Conservation (phyloP, 1,140 invertebrate species). For the Anastatus disparis region DNA sequence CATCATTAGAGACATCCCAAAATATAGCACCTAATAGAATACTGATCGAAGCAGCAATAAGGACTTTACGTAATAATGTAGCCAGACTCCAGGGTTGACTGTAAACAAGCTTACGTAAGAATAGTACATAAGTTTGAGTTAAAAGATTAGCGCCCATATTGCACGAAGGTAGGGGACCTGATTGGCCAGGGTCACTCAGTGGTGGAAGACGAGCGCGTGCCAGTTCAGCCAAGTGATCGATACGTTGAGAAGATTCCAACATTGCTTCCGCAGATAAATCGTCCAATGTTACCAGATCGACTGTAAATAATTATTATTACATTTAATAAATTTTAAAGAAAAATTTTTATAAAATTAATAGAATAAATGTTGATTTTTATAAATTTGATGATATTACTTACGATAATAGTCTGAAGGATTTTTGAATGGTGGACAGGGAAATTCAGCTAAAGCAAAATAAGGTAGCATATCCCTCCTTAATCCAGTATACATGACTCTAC, state of each 20-base stretch:
- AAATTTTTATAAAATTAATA: no score
- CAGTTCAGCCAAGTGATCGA: conserved; percentile 88
- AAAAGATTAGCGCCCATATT: conserved; percentile 71
- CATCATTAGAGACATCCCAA: conserved; percentile 84
- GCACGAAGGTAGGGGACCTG: conserved; percentile 76
- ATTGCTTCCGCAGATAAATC: conserved; percentile 92
- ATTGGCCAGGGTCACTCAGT: conserved; percentile 81
- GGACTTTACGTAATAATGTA: conserved; percentile 78
- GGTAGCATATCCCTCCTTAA: conserved; percentile 87
- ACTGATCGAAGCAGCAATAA: conserved; percentile 83
- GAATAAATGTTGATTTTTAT: no score
- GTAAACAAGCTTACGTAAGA: conserved; percentile 76
- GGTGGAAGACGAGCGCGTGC: conserved; percentile 72
- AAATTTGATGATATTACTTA: no score
- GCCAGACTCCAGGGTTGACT: conserved; percentile 88
- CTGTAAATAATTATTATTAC: no score
- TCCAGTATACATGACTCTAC: conserved; percentile 91
- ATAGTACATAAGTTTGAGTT: conserved; percentile 75
- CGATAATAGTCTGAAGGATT: conserved; percentile 97
- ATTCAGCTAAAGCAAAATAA: conserved; percentile 93
- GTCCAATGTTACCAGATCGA: conserved; percentile 93
- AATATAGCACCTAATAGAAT: conserved; percentile 87
- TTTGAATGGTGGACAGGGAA: conserved; percentile 94
- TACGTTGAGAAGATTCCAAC: conserved; percentile 91
- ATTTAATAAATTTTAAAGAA: conserved; percentile 14